phyloP scores from a whole-genome alignment of 2,113 vertebrate genomes.

The Otus sunia region DNA sequence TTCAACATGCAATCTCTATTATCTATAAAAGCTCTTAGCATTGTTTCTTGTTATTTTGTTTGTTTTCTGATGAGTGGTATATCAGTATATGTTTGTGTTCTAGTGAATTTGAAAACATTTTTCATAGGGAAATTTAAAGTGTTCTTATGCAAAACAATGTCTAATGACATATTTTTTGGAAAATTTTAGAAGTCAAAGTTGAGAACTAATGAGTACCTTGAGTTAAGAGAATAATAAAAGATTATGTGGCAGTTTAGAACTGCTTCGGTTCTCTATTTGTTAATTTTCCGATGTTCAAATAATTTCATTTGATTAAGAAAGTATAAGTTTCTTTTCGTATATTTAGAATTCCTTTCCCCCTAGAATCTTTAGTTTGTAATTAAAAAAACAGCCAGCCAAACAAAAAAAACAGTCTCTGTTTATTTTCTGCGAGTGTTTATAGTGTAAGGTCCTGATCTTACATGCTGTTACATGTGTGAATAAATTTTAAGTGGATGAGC shows the following conservation, averaged over 20 bases:
- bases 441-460: not conserved
- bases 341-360: not conserved
- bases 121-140: not conserved
- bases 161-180: not conserved
- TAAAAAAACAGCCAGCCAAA: not conserved
- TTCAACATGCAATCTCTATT: not conserved
- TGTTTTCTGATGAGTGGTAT: not conserved
- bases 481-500: conserved; percentile 25
- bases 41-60: not conserved
- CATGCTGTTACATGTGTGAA: not conserved
- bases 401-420: not conserved
- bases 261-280: not conserved
- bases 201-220: not conserved
- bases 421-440: not conserved
- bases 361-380: not conserved
- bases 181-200: not conserved
- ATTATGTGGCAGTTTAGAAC: not conserved
- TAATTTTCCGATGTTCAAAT: not conserved
- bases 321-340: not conserved
- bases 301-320: not conserved
- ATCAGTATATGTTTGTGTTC: not conserved
- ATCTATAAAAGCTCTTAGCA: not conserved
- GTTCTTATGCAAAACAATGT: not conserved
- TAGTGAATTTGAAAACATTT: not conserved
- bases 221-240: not conserved